Evolutionary conservation across 2,888 invertebrate species (phyloP).

Genomic region (Callyntrura sp.): DNA sequence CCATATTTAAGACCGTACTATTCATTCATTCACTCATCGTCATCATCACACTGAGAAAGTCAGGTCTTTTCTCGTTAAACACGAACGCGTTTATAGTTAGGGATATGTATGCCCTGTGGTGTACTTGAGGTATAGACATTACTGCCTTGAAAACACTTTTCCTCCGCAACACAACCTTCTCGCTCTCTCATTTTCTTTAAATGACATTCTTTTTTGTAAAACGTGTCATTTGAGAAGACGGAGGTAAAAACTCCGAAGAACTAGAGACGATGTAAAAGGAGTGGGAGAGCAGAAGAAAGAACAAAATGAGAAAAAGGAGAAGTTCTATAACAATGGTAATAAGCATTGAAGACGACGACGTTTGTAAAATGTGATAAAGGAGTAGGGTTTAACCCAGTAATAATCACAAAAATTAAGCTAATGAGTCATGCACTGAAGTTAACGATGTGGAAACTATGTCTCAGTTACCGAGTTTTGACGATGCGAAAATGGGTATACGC

Average conservation of each 20-base stretch:
- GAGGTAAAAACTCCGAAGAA: background rate
- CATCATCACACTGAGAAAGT: constrained; percentile 9
- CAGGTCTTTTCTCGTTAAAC: constrained; percentile 21
- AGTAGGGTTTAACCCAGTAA: constrained; percentile 62
- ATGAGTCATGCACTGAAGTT: constrained; percentile 71
- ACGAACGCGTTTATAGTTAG: background rate
- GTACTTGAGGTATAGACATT: background rate
- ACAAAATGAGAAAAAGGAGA: constrained; percentile 16
- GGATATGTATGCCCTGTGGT: background rate
- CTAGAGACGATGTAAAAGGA: background rate
- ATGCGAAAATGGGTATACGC: constrained; percentile 58
- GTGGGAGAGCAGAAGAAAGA: background rate
- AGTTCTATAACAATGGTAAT: constrained; percentile 57
- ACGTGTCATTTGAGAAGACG: constrained; percentile 40
- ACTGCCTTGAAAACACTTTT: background rate
- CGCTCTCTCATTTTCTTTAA: constrained; percentile 44
- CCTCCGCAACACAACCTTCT: background rate
- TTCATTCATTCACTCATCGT: constrained; percentile 53
- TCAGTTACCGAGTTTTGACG: constrained; percentile 71
- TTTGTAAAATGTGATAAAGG: constrained; percentile 58
- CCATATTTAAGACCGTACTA: constrained; percentile 47
- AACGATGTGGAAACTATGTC: constrained; percentile 76
- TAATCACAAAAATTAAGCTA: constrained; percentile 75
- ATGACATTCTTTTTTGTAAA: constrained; percentile 57
- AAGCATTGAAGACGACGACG: constrained; percentile 32